Conservation (phyloP, 2,888 invertebrate species). For the Gandaritis pyraliata region DNA sequence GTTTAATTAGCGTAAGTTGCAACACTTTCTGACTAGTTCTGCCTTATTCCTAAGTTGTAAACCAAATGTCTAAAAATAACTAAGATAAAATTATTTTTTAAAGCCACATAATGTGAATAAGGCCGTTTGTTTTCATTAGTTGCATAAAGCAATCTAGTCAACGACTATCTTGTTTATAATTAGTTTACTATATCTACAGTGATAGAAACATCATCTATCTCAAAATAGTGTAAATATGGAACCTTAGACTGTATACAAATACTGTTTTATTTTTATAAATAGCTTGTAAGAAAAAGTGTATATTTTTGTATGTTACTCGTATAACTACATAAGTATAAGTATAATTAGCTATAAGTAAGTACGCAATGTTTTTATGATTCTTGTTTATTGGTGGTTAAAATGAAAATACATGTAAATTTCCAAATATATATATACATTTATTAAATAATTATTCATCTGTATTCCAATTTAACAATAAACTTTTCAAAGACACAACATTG, state of each 20-base stretch:
- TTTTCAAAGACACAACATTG: slow-evolving; percentile 84
- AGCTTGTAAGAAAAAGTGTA: slow-evolving; percentile 21
- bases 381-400: slow-evolving; percentile 11
- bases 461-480: slow-evolving; percentile 85
- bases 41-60: too few species aligned
- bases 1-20: too few species aligned
- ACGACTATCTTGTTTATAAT: slow-evolving; percentile 2
- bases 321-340: neutral
- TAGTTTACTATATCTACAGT: neutral
- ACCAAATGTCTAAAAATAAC: too few species aligned
- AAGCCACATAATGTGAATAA: too few species aligned
- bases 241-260: slow-evolving; percentile 11
- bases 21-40: too few species aligned
- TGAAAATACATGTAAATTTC: slow-evolving; percentile 70
- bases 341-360: neutral
- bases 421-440: slow-evolving; percentile 85
- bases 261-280: slow-evolving; percentile 32
- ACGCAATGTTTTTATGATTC: neutral
- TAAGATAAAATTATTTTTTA: too few species aligned
- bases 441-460: slow-evolving; percentile 84
- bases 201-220: neutral
- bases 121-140: neutral
- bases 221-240: slow-evolving; percentile 2
- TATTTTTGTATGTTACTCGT: slow-evolving; percentile 25
- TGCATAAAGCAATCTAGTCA: slow-evolving; percentile 3